phyloP scores from a whole-genome alignment of 1,140 invertebrate species.

The Drosophila auraria region DNA sequence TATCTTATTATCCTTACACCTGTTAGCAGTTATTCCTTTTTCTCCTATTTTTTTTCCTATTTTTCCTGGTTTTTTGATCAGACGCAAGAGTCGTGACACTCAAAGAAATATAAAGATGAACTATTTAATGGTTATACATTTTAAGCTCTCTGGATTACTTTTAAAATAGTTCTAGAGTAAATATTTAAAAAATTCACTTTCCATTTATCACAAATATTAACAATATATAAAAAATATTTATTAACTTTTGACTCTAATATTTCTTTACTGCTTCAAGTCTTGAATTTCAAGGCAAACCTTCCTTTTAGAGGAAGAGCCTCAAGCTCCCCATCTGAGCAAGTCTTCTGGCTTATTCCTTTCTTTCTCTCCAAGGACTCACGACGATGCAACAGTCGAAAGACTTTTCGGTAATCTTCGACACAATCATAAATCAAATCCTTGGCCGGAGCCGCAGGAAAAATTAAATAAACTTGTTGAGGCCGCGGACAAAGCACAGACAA shows the following conservation, averaged over 20 bases:
- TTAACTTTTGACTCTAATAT: background rate
- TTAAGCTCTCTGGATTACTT: background rate
- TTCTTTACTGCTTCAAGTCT: background rate
- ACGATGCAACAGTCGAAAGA: slow-evolving; percentile 25
- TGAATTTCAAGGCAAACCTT: background rate
- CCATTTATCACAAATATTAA: background rate
- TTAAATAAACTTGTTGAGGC: slow-evolving; percentile 52
- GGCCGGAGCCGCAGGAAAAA: slow-evolving; percentile 37
- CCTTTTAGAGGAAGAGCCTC: background rate
- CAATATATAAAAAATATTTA: background rate
- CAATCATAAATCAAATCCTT: slow-evolving; percentile 49
- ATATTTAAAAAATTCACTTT: background rate
- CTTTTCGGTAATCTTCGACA: slow-evolving; percentile 38
- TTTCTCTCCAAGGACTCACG: slow-evolving; percentile 20
- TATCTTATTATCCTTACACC: slow-evolving; percentile 32
- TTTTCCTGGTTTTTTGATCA: slow-evolving; percentile 14
- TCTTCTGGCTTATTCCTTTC: slow-evolving; percentile 29
- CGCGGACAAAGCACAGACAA: slow-evolving; percentile 37
- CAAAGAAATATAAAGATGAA: slow-evolving; percentile 8
- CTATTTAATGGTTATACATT: slow-evolving; percentile 6
- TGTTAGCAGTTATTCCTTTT: background rate
- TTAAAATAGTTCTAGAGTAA: too few species aligned
- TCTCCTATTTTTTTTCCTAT: background rate
- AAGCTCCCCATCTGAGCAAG: background rate
- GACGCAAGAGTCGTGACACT: slow-evolving; percentile 12